Percentiles rank a stretch among this genome's conserved stretches.
phyloP scores from a whole-genome alignment of 2,888 invertebrate species.

The Phalangium opilio region DNA sequence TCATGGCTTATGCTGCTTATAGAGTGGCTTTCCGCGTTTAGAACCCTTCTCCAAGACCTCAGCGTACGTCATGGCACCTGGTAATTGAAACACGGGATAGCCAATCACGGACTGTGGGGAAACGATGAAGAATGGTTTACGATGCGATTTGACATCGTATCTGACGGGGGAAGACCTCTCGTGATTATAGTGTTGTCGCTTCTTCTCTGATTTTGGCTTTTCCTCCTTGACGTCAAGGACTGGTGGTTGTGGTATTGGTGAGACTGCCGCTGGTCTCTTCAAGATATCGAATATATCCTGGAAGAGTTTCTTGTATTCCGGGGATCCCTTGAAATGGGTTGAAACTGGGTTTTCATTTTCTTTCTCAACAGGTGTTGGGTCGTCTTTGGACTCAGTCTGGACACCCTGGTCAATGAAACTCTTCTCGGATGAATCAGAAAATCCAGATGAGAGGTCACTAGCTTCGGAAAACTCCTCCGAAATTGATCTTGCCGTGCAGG shows the following conservation, averaged over 20 bases:
- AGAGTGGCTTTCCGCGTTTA: no score
- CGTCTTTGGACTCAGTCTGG: neutral
- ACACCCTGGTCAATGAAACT: neutral
- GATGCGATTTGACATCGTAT: no score
- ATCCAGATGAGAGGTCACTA: slow-evolving; percentile 18
- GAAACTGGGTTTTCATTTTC: slow-evolving; percentile 4
- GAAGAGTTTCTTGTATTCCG: slow-evolving; percentile 14
- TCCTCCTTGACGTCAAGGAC: no score
- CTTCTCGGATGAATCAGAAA: slow-evolving; percentile 14
- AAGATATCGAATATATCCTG: slow-evolving; percentile 15
- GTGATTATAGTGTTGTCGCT: no score
- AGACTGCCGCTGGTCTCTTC: slow-evolving; percentile 6
- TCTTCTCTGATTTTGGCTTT: no score
- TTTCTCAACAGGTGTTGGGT: neutral
- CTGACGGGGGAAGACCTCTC: no score
- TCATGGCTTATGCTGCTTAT: no score
- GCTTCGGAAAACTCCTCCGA: slow-evolving; percentile 18
- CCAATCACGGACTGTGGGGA: no score
- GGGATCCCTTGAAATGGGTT: slow-evolving; percentile 9
- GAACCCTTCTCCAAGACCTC: neutral
- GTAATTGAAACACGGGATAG: no score
- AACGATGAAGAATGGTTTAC: no score
- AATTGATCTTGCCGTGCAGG: neutral
- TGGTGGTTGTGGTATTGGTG: no score
- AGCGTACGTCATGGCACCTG: neutral